These are phyloP conservation scores for Diuraphis noxia DNA, from an alignment of 1,140 invertebrate genomes.

Conservation along the genomic window DNA sequence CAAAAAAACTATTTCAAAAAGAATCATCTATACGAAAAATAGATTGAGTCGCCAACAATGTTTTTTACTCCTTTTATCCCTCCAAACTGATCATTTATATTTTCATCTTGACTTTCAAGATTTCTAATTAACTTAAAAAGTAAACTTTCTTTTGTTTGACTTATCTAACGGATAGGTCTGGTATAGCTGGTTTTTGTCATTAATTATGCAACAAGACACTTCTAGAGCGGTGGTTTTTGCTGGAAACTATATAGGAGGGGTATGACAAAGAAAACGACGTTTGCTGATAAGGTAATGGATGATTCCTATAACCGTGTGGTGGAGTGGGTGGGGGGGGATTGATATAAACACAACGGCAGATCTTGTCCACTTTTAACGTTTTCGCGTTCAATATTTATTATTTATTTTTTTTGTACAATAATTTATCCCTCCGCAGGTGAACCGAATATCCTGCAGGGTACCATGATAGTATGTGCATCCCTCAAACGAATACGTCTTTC, in stretches of 20 bases:
- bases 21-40: background rate
- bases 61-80: background rate
- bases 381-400: background rate
- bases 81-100: conserved; percentile 12
- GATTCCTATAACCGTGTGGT: background rate
- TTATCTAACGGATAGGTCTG: conserved; percentile 41
- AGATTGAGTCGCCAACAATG: background rate
- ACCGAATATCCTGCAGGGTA: background rate
- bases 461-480: background rate
- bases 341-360: background rate
- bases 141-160: conserved; percentile 31
- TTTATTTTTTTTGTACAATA: background rate
- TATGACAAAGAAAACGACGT: conserved; percentile 42
- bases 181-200: conserved; percentile 24
- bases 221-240: conserved; percentile 33
- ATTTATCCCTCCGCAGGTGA: background rate
- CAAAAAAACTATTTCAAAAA: background rate
- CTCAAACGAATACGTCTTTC: background rate
- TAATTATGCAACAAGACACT: conserved; percentile 46
- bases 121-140: conserved; percentile 41
- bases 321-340: too few species aligned
- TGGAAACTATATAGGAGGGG: background rate
- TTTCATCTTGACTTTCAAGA: conserved; percentile 24
- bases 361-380: conserved; percentile 24
- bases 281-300: conserved; percentile 43